phyloP scores from a whole-genome alignment of 2,888 invertebrate species.

The Drosophila pegasa region DNA sequence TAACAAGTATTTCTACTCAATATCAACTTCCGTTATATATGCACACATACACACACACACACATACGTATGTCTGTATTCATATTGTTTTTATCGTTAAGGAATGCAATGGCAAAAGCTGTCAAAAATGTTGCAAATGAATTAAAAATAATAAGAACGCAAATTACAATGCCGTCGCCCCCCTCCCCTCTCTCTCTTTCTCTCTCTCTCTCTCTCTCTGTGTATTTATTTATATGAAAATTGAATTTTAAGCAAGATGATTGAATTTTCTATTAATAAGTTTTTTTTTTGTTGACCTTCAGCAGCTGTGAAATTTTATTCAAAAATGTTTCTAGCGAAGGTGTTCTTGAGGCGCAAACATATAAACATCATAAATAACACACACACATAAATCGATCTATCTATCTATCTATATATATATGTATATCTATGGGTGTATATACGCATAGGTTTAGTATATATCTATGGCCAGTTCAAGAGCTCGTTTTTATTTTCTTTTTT shows the following conservation, averaged over 20 bases:
- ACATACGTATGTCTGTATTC: not conserved
- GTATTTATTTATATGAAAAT: constrained; percentile 60
- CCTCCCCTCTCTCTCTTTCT: not conserved
- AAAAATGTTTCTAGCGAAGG: constrained; percentile 66
- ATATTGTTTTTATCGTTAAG: constrained; percentile 48
- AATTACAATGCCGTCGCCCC: constrained; percentile 46
- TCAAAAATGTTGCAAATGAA: constrained; percentile 33
- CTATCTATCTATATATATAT: constrained; percentile 17
- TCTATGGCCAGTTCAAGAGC: constrained; percentile 24
- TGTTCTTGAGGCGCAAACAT: constrained; percentile 55
- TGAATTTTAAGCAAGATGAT: constrained; percentile 75
- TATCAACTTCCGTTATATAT: constrained; percentile 65
- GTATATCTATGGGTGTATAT: constrained; percentile 6
- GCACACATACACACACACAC: too few relatives aligned
- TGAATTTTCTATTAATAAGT: constrained; percentile 79
- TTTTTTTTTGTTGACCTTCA: constrained; percentile 68
- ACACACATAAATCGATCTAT: constrained; percentile 19
- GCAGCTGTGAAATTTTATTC: constrained; percentile 59
- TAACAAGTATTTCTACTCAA: constrained; percentile 44
- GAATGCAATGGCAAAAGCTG: constrained; percentile 18
- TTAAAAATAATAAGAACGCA: constrained; percentile 62
- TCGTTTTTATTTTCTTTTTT: constrained; percentile 24
- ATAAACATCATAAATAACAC: constrained; percentile 52
- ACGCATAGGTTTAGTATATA: constrained; percentile 3
- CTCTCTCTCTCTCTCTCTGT: constrained; percentile 16